These are phyloP conservation scores for Hemicrepidius hirtus DNA, from an alignment of 2,888 invertebrate species.

Conservation along the genomic window DNA sequence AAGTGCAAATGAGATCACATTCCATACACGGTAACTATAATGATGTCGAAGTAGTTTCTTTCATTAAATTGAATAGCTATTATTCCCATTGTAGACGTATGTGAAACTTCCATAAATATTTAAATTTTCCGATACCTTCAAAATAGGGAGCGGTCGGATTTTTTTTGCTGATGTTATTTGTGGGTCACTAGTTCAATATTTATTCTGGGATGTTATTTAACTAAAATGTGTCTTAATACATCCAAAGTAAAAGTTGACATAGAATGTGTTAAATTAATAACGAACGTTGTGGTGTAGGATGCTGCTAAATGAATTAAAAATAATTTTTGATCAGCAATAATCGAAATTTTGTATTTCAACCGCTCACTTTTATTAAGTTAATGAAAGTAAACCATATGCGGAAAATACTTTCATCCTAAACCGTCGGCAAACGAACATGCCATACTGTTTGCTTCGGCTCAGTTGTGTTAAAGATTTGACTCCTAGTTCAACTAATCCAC, in stretches of 20 bases:
- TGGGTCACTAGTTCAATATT: constrained; percentile 2
- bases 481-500: too few species aligned
- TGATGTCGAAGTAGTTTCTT: too few species aligned
- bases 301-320: neutral
- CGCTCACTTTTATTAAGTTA: neutral
- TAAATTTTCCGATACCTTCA: neutral
- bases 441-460: too few species aligned
- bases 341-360: neutral
- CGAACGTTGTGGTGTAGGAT: too few species aligned
- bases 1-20: too few species aligned
- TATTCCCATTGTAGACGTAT: neutral
- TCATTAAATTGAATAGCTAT: neutral
- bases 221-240: neutral
- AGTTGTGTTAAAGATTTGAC: too few species aligned
- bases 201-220: constrained; percentile 10
- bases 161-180: neutral
- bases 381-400: neutral
- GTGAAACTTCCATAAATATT: constrained; percentile 10
- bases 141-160: neutral
- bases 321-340: neutral
- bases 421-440: too few species aligned
- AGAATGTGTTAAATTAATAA: too few species aligned
- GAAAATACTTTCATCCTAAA: too few species aligned
- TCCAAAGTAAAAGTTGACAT: neutral
- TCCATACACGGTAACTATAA: too few species aligned